phyloP scores from a whole-genome alignment of 2,888 invertebrate species.

The Uropetala carovei region DNA sequence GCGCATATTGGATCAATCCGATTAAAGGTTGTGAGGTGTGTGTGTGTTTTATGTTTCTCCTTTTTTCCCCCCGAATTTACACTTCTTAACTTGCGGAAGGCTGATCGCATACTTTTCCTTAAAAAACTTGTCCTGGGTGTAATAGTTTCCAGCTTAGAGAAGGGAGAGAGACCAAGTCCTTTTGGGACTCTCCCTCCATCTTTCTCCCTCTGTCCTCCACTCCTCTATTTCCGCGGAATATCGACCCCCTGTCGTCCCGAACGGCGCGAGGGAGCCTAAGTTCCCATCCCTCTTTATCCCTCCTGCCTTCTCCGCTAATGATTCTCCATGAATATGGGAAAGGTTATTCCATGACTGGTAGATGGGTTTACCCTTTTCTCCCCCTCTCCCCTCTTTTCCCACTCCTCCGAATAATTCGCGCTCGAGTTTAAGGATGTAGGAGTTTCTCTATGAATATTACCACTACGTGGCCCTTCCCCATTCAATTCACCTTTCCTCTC shows the following conservation, averaged over 20 bases:
- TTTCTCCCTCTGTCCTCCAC: not conserved
- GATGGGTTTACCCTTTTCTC: not conserved
- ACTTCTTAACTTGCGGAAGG: no score
- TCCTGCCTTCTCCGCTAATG: constrained; percentile 19
- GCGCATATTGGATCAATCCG: not conserved
- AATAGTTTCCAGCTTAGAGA: no score
- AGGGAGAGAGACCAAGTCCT: no score
- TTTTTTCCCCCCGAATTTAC: no score
- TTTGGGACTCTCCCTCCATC: no score
- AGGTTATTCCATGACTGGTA: not conserved
- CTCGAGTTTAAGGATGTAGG: constrained; percentile 45
- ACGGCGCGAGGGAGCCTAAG: constrained; percentile 29
- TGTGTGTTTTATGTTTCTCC: no score
- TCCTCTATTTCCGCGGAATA: constrained; percentile 31
- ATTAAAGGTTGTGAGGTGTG: not conserved
- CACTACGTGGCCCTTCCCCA: not conserved
- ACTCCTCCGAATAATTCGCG: not conserved
- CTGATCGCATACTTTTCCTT: no score
- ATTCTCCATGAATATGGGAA: constrained; percentile 52
- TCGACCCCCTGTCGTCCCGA: constrained; percentile 17
- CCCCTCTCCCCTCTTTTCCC: not conserved
- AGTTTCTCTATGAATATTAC: constrained; percentile 50
- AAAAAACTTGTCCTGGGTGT: no score
- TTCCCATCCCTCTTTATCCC: constrained; percentile 35
- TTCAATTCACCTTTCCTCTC: not conserved